Conservation (phyloP, 2,113 vertebrate genomes). For the Pontoporia blainvillei region DNA sequence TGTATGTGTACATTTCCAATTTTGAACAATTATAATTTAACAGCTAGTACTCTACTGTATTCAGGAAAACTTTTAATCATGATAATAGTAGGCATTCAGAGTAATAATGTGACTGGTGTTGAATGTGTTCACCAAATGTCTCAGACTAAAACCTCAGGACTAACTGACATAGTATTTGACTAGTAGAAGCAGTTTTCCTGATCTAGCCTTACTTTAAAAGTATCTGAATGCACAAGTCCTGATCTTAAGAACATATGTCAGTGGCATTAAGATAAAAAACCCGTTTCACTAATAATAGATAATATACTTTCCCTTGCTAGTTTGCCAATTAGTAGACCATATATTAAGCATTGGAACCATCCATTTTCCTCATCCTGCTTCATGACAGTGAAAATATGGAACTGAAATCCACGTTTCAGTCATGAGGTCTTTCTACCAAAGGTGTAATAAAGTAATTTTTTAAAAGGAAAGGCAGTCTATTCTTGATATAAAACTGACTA, state of each 20-base stretch:
- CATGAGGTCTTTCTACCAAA: slow-evolving; percentile 47
- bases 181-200: slow-evolving; percentile 24
- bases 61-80: slow-evolving; percentile 83
- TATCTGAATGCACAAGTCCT: background rate
- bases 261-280: slow-evolving; percentile 37
- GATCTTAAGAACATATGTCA: background rate
- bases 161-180: background rate
- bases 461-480: slow-evolving; percentile 48
- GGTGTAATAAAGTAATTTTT: background rate
- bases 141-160: slow-evolving; percentile 58
- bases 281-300: background rate
- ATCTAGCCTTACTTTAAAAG: slow-evolving; percentile 29
- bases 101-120: slow-evolving; percentile 70
- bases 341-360: background rate
- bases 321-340: background rate
- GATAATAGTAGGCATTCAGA: slow-evolving; percentile 76
- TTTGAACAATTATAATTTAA: slow-evolving; percentile 84
- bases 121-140: slow-evolving; percentile 64
- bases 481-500: slow-evolving; percentile 9
- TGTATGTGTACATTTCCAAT: slow-evolving; percentile 77
- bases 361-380: slow-evolving; percentile 3
- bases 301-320: background rate
- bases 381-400: slow-evolving; percentile 2
- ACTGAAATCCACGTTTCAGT: background rate
- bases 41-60: slow-evolving; percentile 85